Evolutionary conservation across 2,113 vertebrate genomes (phyloP).

Genomic region (Anser brachyrhynchus): DNA sequence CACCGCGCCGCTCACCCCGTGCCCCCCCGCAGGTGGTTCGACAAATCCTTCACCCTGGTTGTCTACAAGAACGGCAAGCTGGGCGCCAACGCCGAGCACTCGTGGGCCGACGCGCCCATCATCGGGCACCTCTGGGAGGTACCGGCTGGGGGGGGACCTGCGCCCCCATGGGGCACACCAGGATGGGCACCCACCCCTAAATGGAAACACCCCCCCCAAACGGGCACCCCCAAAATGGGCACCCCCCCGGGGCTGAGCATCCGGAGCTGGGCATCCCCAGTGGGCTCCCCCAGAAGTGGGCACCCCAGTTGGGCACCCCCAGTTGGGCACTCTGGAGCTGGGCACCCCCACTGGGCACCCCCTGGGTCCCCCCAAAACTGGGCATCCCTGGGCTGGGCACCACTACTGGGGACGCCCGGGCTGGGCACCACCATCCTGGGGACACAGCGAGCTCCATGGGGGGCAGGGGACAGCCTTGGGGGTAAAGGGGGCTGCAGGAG

Average conservation of each 20-base stretch:
- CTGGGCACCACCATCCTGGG: too few species aligned
- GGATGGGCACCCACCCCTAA: too few species aligned
- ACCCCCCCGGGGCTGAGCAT: too few species aligned
- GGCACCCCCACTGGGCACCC: not conserved
- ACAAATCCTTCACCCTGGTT: constrained; percentile 90
- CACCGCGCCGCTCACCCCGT: not conserved
- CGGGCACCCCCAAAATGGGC: not conserved
- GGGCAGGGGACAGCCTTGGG: not conserved
- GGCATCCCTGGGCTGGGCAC: too few species aligned
- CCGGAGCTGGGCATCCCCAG: too few species aligned
- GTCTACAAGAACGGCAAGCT: constrained; percentile 88
- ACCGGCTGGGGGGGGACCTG: not conserved
- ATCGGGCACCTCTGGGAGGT: constrained; percentile 94
- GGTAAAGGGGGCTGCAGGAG: not conserved
- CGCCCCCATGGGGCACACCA: too few species aligned
- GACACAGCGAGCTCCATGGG: not conserved
- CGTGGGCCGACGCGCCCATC: constrained; percentile 90
- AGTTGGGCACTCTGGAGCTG: not conserved
- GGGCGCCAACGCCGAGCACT: constrained; percentile 87
- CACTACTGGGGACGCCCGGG: too few species aligned
- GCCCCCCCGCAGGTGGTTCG: constrained; percentile 84
- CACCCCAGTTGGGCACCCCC: not conserved
- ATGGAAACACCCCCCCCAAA: too few species aligned
- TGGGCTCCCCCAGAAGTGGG: not conserved
- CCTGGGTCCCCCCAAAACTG: too few species aligned